A percentile compares a stretch with the other conserved stretches of the same genome.
phyloP scores from a whole-genome alignment of 2,113 vertebrate species.

The Coreoperca whiteheadi region DNA sequence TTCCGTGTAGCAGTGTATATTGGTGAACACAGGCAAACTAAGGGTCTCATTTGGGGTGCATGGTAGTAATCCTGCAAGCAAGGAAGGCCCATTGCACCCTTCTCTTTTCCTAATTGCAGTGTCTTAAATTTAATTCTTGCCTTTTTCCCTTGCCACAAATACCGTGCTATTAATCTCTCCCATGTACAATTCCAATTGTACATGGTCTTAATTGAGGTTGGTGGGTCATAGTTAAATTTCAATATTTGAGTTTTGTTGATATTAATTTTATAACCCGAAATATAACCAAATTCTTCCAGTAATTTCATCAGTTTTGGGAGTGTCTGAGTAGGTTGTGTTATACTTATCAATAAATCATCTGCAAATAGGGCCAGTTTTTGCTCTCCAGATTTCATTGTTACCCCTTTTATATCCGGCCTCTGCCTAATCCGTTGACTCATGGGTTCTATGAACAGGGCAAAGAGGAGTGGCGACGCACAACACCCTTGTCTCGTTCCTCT shows the following conservation, averaged over 20 bases:
- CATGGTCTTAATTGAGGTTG: too few relatives aligned
- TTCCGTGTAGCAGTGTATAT: background rate
- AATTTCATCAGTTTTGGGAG: background rate
- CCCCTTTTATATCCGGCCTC: background rate
- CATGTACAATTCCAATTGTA: too few relatives aligned
- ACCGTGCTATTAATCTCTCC: too few relatives aligned
- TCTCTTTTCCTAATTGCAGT: background rate
- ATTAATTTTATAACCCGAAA: background rate
- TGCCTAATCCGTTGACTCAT: background rate
- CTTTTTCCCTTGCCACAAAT: too few relatives aligned
- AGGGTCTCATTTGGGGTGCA: background rate
- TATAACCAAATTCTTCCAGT: background rate
- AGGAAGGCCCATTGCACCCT: background rate
- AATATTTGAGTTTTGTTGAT: too few relatives aligned
- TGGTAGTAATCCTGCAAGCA: background rate
- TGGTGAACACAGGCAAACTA: background rate
- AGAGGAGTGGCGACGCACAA: background rate
- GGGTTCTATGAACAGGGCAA: background rate
- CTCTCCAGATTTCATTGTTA: background rate
- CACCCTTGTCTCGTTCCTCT: background rate
- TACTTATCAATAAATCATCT: background rate
- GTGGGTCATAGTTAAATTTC: too few relatives aligned
- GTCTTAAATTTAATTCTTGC: background rate
- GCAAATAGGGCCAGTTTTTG: background rate
- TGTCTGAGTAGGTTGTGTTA: background rate